Evolutionary conservation across 2,797 vertebrate species (phyloP).

Genomic region (Dryobates pubescens): DNA sequence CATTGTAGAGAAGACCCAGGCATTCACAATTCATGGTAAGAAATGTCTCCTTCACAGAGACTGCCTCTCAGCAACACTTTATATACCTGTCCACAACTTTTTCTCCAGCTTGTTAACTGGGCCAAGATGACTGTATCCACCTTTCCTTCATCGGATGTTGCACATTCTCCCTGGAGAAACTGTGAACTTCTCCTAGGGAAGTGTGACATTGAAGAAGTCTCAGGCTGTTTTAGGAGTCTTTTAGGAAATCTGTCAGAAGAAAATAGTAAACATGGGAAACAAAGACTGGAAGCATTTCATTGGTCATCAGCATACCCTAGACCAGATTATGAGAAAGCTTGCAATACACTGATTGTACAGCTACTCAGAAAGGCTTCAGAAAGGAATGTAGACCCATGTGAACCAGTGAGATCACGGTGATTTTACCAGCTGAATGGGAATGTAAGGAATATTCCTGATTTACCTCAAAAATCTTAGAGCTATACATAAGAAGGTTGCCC

Average conservation of each 20-base stretch:
- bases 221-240: neutral
- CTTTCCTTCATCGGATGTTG: neutral
- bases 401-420: too few species aligned
- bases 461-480: neutral
- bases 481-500: neutral
- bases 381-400: neutral
- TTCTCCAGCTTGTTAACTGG: neutral
- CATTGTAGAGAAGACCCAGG: neutral
- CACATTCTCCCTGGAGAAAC: neutral
- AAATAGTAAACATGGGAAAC: neutral
- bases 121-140: neutral
- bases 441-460: neutral
- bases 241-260: neutral
- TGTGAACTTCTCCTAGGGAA: neutral
- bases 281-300: neutral
- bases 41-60: neutral
- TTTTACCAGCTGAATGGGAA: neutral
- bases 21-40: neutral
- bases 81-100: neutral
- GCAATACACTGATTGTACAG: neutral
- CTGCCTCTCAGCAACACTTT: neutral
- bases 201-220: neutral
- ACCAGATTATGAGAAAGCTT: neutral
- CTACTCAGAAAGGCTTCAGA: neutral
- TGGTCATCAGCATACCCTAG: neutral